Evolutionary conservation across 2,888 invertebrate genomes (phyloP), one percentile per base, ranked within the genome.

Genomic region (Meloe dianella): DNA sequence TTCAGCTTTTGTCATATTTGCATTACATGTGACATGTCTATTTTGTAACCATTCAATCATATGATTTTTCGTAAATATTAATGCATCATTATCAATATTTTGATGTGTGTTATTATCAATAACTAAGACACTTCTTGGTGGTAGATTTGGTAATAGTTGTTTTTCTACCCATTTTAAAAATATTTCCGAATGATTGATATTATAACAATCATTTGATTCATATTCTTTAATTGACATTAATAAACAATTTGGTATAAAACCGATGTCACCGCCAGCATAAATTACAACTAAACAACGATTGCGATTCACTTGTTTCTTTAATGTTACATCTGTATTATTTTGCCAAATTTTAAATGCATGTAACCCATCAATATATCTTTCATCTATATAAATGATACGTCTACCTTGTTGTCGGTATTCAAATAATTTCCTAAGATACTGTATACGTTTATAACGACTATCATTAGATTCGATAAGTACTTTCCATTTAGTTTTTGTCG

Each of bases 341-440:
- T 2, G 27, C 2, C 27, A 60, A n/a, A n/a, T 56, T 60, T 56
- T n/a, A n/a, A n/a, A n/a, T 51, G 8, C 47, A 60, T 60, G 7
- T 60, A 41, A 27, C 22, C 24, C n/a, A 29, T 63, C 47, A n/a
- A 63, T 58, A 57, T 41, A 59, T 6, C 14, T 47, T 59, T 64
- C 35, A 30, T 60, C 56, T 6, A 24, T 20, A 54, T 60, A 64
- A 10, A 64, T 35, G 38, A 64, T 64, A 35, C 10, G 35, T 27
- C 64, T 22, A 12, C 14, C 35, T 35, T 60, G 12, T 14, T 54
- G 6, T 20, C 60, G 30, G 35, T 30, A 56, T 60, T 54, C 14
- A 6, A 22, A 56, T 12, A 64, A 56, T 64, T 60, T 32, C 24
- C 20, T 22, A 14, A 64, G 27, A 56, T 47, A 64, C 10, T 56